A percentile compares a stretch with the other conserved stretches of the same genome.
phyloP scores from a whole-genome alignment of 2,113 vertebrate species.

The Lycocorax pyrrhopterus region DNA sequence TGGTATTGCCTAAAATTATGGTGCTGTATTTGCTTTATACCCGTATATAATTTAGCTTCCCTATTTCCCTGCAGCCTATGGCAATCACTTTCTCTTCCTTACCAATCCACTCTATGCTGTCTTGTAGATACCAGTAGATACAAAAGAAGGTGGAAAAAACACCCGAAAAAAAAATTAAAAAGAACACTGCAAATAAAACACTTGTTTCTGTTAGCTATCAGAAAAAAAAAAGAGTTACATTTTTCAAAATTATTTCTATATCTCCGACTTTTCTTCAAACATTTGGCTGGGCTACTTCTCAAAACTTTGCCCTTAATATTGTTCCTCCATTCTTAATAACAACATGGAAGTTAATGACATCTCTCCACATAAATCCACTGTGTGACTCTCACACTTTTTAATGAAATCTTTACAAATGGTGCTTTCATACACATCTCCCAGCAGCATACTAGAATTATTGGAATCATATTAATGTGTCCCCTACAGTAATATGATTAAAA shows the following conservation, averaged over 20 bases:
- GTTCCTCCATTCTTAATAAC: not conserved
- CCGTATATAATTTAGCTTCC: rapidly evolving
- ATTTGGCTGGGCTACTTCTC: not conserved
- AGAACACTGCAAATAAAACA: not conserved
- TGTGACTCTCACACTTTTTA: not conserved
- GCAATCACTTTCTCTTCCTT: not conserved
- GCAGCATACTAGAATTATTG: not conserved
- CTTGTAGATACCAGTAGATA: not conserved
- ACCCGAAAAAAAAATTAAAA: rapidly evolving
- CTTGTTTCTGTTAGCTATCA: not conserved
- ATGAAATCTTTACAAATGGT: not conserved
- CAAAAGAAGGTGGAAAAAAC: not conserved
- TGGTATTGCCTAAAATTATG: not conserved
- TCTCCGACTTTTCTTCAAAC: not conserved
- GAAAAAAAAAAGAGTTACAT: not conserved
- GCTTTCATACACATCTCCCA: not conserved
- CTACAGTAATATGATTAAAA: not conserved
- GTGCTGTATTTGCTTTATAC: not conserved
- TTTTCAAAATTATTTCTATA: not conserved
- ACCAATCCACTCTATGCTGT: not conserved
- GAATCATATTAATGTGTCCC: not conserved
- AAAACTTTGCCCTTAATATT: not conserved
- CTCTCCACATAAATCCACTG: not conserved
- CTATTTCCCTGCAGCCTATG: not conserved
- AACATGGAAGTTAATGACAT: not conserved